These are phyloP conservation scores for western clawed frog (Xenopus tropicalis) DNA, from an alignment of 2,113 vertebrate genomes.

Conservation along the genomic window UCB_Xtro_10.0 CM004444.2:86357001-86357500, in stretches of 20 bases:
- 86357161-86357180: background rate
- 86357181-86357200: background rate
- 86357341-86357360: no score
- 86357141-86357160: background rate
- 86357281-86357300: background rate
- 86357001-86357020: constrained; percentile 18
- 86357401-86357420: no score
- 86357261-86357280: background rate
- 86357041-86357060: constrained; percentile 3
- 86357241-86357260: background rate
- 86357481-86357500: no score
- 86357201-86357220: background rate
- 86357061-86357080: background rate
- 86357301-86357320: no score
- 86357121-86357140: background rate
- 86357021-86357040: constrained; percentile 5
- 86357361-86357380: no score
- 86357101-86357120: constrained; percentile 18
- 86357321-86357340: background rate
- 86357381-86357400: no score
- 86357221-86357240: background rate
- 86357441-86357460: no score
- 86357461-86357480: no score
- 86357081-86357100: constrained; percentile 5
- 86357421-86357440: no score